Conservation (phyloP, 1,140 invertebrate species). For the Saccostrea glomerata region DNA sequence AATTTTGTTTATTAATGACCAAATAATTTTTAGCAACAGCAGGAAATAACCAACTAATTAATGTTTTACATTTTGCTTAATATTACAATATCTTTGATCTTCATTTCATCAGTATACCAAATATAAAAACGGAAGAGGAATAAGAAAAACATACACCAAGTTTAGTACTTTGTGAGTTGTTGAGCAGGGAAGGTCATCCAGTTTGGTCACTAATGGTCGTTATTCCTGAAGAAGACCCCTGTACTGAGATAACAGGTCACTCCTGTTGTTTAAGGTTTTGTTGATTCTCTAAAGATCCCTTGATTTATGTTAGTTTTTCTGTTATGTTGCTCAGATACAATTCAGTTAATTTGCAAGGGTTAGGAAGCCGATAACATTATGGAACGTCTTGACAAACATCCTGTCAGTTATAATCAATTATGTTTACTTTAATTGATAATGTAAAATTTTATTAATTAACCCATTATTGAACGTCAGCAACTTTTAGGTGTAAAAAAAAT, state of each 20-base stretch:
- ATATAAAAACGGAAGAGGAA: no score
- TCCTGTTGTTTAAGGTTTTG: background rate
- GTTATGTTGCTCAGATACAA: background rate
- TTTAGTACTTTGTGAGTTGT: background rate
- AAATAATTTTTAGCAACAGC: no score
- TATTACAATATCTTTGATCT: no score
- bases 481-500: no score
- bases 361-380: background rate
- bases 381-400: background rate
- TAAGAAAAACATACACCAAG: no score
- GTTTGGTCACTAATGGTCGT: background rate
- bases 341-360: background rate
- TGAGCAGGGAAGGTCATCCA: background rate
- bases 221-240: background rate
- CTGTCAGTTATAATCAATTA: slow-evolving; percentile 8
- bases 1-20: no score
- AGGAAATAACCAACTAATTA: no score
- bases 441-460: background rate
- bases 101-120: no score
- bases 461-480: background rate
- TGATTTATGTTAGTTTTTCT: background rate
- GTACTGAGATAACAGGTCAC: background rate
- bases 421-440: slow-evolving; percentile 17
- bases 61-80: no score
- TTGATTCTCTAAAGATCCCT: background rate